A percentile compares a stretch with the other conserved stretches of the same genome.
Conservation (phyloP, 2,797 vertebrate species). For the Lithobates sylvaticus region DNA sequence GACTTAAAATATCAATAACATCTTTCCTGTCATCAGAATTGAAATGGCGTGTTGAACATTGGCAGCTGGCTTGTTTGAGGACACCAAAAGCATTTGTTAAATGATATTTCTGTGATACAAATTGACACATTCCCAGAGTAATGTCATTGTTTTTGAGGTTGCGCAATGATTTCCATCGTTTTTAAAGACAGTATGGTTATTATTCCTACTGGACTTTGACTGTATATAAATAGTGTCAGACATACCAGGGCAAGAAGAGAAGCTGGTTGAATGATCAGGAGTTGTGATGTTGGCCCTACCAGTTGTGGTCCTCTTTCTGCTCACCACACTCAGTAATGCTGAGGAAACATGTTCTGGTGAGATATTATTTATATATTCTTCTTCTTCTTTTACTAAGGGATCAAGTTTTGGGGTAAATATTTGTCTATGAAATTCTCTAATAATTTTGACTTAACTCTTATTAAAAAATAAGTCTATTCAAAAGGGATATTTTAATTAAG, state of each 20-base stretch:
- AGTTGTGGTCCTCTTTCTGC: background rate
- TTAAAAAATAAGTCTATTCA: too few relatives aligned
- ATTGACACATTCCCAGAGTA: too few relatives aligned
- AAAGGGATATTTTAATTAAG: too few relatives aligned
- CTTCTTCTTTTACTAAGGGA: background rate
- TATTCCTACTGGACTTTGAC: background rate
- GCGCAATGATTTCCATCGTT: background rate
- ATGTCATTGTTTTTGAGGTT: background rate
- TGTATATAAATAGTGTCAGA: background rate
- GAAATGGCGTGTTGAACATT: background rate
- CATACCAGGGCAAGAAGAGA: background rate
- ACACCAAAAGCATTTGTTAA: too few relatives aligned
- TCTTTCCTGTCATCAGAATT: background rate
- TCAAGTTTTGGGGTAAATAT: background rate
- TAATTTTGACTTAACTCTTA: too few relatives aligned
- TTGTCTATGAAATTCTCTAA: too few relatives aligned
- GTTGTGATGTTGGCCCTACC: background rate
- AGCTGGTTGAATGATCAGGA: background rate
- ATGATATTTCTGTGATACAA: too few relatives aligned
- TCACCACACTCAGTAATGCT: background rate
- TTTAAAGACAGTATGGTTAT: background rate
- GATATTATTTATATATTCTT: background rate
- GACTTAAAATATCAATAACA: background rate
- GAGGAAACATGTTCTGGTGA: slow-evolving; percentile 2
- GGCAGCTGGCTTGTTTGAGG: too few relatives aligned